Evolutionary conservation across 2,888 invertebrate species (phyloP), one percentile per base, ranked within the genome.

Genomic region (Nomada goodeniana): DNA sequence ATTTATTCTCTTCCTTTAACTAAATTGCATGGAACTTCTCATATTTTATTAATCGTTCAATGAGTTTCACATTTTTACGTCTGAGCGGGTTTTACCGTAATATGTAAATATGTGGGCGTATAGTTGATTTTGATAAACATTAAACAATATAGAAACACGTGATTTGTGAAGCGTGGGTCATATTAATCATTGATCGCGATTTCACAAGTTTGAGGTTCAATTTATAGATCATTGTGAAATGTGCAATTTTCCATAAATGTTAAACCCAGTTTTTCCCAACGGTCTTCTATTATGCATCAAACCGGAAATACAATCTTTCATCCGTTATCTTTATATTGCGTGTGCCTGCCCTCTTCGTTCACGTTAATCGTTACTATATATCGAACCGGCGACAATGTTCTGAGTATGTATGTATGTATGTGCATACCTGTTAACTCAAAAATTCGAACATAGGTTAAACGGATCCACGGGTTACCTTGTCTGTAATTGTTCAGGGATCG

Each of bases 351-450:
- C 60, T 44, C 55, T 55, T 47, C 20, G 67, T 13, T 36, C n/a
- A 7, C 47, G 55, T 79, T 42, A 50, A 63, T 69, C 55, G 59
- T 23, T 2, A 44, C 36, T 47, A 67, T 61, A 55, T 36, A 57
- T 64, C 55, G 13, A 57, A 64, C 29, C 20, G 20, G 42, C 26
- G 20, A 26, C 50, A 42, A 72, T 72, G 29, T 52, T 44, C 1
- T 23, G 53, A 57, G 23, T 36, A 55, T 29, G 29, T 29, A 7
- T 29, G 29, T 29, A 29, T 29, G 29, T 26, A 26, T 26, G 26
- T 7, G 7, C 29, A 29, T 29, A 59, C 67, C 55, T 78, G 53
- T 82, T 82, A 74, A 82, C 70, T 69, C 2, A 74, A 65, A 65
- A 80, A 59, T 47, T 55, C 11, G 11, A 67, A 82, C 60, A 60